Conservation (phyloP, 2,797 vertebrate species). For the Pseudomugil gertrudae region DNA sequence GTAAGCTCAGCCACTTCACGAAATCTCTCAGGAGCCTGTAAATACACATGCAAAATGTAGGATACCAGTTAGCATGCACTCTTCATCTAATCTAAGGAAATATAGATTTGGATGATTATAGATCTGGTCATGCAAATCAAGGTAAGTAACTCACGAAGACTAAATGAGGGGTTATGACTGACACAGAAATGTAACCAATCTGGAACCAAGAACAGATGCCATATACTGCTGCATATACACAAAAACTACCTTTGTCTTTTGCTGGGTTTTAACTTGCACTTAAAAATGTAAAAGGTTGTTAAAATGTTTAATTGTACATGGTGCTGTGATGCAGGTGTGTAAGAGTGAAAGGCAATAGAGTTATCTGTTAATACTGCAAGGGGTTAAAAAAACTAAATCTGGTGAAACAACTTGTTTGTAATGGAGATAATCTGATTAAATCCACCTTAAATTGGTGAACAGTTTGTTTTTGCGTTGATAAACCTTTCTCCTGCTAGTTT, state of each 20-base stretch:
- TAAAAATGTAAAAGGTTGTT: too few species aligned
- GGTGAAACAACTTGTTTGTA: too few species aligned
- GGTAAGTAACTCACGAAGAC: slow-evolving; percentile 35
- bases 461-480: too few species aligned
- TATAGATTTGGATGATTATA: neutral
- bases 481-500: too few species aligned
- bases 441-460: too few species aligned
- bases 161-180: neutral
- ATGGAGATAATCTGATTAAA: too few species aligned
- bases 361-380: too few species aligned
- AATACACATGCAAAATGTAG: slow-evolving; percentile 23
- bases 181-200: too few species aligned
- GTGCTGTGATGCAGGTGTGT: too few species aligned
- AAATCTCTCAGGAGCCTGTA: slow-evolving; percentile 89
- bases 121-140: neutral
- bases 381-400: too few species aligned
- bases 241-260: neutral
- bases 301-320: too few species aligned
- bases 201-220: neutral
- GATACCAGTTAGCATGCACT: neutral
- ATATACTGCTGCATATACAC: neutral
- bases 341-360: too few species aligned
- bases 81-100: neutral
- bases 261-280: neutral
- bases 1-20: slow-evolving; percentile 89